These are phyloP conservation scores for Drosophila pectinifera DNA, from an alignment of 1,140 invertebrate genomes.

Conservation along the genomic window DNA sequence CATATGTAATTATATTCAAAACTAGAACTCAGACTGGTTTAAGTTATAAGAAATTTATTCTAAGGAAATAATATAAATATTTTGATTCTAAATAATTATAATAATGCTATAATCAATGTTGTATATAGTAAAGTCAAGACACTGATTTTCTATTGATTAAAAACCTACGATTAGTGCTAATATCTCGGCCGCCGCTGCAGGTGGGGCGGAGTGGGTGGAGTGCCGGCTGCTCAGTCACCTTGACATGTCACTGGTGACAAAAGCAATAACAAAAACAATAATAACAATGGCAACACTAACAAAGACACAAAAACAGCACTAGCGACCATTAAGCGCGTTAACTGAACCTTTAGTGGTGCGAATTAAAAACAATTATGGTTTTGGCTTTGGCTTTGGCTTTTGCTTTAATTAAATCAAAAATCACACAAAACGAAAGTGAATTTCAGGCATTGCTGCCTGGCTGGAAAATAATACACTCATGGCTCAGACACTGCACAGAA, in stretches of 20 bases:
- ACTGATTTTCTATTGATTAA: neutral
- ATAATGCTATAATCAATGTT: no score
- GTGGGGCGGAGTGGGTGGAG: slow-evolving; percentile 23
- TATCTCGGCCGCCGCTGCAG: no score
- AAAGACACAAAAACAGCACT: neutral
- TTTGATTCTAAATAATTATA: no score
- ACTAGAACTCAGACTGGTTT: no score
- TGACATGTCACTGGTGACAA: slow-evolving; percentile 65
- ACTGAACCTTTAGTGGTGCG: slow-evolving; percentile 28
- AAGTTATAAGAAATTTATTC: no score
- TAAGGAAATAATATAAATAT: no score
- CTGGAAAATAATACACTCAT: slow-evolving; percentile 5
- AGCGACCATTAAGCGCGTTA: slow-evolving; percentile 4
- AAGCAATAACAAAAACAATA: slow-evolving; percentile 26
- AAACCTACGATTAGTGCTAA: neutral
- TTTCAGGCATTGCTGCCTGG: slow-evolving; percentile 45
- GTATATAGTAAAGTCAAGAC: no score
- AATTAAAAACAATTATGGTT: slow-evolving; percentile 69
- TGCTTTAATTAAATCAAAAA: slow-evolving; percentile 29
- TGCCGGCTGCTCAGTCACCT: slow-evolving; percentile 56
- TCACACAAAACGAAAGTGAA: slow-evolving; percentile 67
- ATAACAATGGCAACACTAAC: neutral
- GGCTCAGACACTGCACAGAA: neutral
- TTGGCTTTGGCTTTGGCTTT: slow-evolving; percentile 25
- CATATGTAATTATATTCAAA: no score